Base-by-base conservation (phyloP, 2,113 vertebrate species). In the Helogale parvula region DNA sequence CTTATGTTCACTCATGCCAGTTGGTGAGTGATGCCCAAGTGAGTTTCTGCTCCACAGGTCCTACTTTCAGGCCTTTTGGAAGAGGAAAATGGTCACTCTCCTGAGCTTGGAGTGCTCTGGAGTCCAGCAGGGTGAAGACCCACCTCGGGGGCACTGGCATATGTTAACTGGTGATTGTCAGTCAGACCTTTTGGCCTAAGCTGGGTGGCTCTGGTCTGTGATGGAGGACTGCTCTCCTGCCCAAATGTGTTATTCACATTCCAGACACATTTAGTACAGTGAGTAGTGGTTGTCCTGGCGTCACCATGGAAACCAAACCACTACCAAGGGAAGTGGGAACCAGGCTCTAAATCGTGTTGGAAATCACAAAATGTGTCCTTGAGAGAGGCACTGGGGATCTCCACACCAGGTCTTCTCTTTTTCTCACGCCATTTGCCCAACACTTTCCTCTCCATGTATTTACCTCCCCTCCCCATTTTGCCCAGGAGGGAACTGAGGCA, bases 271-370 rank as follows among this genome's bases (percentile, higher is more conserved):
- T 52, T 86, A n/a, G 38, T 27, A 72, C 47, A 9, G 57, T 0
- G 31, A 85, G 68, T 31, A 71, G 72, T 66, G 47, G 60, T 38
- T 72, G 45, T 82, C 41, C 68, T 93, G 71, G 38, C 0, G 17
- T 98, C 16, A 38, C 94, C 88, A 95, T 96, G 89, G 97, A 93
- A 95, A 98, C 90, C 35, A 79, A 85, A 93, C 23, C 76, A 54
- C 60, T 87, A 57, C n/a, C 0, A 9, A 85, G 52, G 71, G 76
- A 93, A 88, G n/a, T 54, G 77, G 77, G 52, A 90, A 72, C 21
- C 66, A 50, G 90, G 54, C n/a, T 84, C 38, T 63, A 54, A 65
- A 76, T 68, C 54, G 33, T 66, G 27, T 88, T 69, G 13, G 71
- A 96, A 94, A 92, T 41, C 50, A 65, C 6, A 38, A 10, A 25